Evolutionary conservation across 2,797 vertebrate genomes (phyloP).

Genomic region (Emydoidea blandingii): DNA sequence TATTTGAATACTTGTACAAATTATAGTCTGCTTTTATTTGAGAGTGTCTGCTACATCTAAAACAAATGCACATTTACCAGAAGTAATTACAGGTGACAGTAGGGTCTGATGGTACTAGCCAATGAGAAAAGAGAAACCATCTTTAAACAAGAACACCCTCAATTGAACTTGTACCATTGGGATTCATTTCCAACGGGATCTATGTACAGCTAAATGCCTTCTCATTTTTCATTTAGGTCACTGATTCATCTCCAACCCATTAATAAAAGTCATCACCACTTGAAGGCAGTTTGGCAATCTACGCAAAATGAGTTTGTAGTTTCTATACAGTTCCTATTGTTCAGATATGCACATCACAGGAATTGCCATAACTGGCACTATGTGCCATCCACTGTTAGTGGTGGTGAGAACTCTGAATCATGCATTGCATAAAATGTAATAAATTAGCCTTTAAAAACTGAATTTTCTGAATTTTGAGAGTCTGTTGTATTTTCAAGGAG

Average conservation of each 20-base stretch:
- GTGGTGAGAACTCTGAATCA: background rate
- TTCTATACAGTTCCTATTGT: background rate
- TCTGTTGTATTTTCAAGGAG: background rate
- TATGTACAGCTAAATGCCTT: background rate
- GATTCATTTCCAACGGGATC: background rate
- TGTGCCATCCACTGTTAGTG: background rate
- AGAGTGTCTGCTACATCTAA: background rate
- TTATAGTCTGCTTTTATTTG: fast-evolving
- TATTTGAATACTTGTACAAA: background rate
- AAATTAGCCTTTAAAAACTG: background rate
- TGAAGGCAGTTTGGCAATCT: background rate
- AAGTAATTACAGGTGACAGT: background rate
- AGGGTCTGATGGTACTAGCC: background rate
- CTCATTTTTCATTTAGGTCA: background rate
- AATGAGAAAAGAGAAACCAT: background rate
- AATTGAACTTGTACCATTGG: background rate
- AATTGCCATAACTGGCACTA: background rate
- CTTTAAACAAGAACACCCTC: background rate
- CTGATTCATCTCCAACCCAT: background rate
- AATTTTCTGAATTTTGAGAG: background rate
- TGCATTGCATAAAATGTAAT: background rate
- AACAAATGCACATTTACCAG: background rate
- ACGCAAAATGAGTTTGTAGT: background rate
- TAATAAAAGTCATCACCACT: background rate
- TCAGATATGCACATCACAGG: background rate